phyloP scores from a whole-genome alignment of 2,797 vertebrate genomes.

The Carduelis carduelis region DNA sequence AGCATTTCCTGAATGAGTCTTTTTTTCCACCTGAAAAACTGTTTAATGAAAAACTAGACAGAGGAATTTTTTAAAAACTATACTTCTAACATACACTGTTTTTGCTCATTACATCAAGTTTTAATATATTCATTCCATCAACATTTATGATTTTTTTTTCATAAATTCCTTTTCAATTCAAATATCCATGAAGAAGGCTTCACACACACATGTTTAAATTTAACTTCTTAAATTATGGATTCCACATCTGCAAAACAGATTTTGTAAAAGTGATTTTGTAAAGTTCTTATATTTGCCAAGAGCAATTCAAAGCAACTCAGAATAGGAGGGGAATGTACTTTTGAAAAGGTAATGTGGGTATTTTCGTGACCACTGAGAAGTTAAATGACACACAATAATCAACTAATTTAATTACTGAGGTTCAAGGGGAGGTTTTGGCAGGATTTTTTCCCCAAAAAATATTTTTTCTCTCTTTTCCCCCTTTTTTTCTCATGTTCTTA shows the following conservation, averaged over 20 bases:
- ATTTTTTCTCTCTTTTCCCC: rapidly evolving
- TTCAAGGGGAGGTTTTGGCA: background rate
- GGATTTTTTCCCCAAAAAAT: rapidly evolving
- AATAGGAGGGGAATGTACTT: constrained; percentile 67
- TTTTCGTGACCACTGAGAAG: constrained; percentile 47
- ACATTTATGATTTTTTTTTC: background rate
- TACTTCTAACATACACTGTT: background rate
- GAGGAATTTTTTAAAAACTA: background rate
- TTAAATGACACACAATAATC: constrained; percentile 56
- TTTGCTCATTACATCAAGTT: background rate
- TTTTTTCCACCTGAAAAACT: background rate
- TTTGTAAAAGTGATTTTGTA: constrained; percentile 52
- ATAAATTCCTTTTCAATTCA: background rate
- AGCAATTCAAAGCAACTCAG: constrained; percentile 69
- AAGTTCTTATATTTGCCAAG: constrained; percentile 58
- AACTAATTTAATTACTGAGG: background rate
- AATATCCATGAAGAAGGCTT: background rate
- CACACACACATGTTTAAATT: constrained; percentile 49
- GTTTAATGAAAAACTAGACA: background rate
- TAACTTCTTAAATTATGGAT: constrained; percentile 61
- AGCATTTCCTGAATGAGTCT: background rate
- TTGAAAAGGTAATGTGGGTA: constrained; percentile 57
- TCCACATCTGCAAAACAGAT: constrained; percentile 85
- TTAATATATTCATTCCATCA: background rate
- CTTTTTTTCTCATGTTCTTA: background rate